Base-by-base conservation (phyloP, 2,797 vertebrate species). In the Eidolon dupreanum region DNA sequence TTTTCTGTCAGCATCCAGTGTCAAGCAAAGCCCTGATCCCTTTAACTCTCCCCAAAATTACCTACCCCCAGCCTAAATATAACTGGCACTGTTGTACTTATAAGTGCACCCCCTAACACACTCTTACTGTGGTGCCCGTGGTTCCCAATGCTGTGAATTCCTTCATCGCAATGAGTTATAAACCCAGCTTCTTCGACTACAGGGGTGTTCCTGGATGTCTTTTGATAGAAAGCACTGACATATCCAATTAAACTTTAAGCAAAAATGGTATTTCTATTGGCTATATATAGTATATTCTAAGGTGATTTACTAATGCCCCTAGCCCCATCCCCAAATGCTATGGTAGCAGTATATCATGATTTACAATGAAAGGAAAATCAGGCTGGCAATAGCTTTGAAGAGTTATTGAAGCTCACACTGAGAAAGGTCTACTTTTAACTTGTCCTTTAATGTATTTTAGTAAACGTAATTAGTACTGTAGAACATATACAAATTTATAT, bases 401-500 rank as follows among this genome's bases (percentile, higher is more conserved):
- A 89, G 57, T 90, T 88, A 36, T 31, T 83, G 71, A 73, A 90
- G 71, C 5, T 0, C 31, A 61, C 31, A 49, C 2, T 96, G 73
- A 26, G 90, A 51, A 61, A 82, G 94, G 24, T 2, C 63, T 26
- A 90, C 36, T 57, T 55, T 94, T 90, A 66, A 75, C 6, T 22
- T 96, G 8, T 79, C 26, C 28, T 53, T 78, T 93, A 97, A 97
- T 92, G 63, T 41, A 59, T 31, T 78, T 16, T 61, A 78, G n/a
- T 74, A 97, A 95, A 93, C 97, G 82, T 97, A 93, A 86, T 92
- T 93, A 93, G 51, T 73, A 85, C 41, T 90, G 55, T 61, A 93
- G 77, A 92, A 24, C 19, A 87, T 82, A 90, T 4, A 77, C 82
- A 97, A 96, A 83, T 96, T 97, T 90, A 90, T 96, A 79, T 97